Conservation (phyloP, 2,113 vertebrate genomes). For the Nothoprocta perdicaria region DNA sequence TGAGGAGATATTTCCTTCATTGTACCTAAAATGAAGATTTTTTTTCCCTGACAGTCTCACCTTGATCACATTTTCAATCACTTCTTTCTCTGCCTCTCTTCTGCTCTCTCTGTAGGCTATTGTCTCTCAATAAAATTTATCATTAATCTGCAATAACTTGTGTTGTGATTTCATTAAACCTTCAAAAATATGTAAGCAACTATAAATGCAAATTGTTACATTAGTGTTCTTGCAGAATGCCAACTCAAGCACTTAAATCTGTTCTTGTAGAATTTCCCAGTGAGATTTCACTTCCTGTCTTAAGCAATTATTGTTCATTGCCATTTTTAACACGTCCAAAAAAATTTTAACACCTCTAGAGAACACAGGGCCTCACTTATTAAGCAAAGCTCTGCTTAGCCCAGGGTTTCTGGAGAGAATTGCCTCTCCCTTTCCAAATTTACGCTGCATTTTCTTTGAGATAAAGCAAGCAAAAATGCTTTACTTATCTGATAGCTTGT, state of each 20-base stretch:
- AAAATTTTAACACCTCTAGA: background rate
- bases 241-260: background rate
- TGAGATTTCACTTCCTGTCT: background rate
- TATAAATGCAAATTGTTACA: background rate
- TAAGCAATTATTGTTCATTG: background rate
- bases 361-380: fast-evolving
- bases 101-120: background rate
- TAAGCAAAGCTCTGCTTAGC: background rate
- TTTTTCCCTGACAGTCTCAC: background rate
- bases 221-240: background rate
- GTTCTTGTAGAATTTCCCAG: background rate
- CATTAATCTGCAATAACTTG: background rate
- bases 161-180: background rate
- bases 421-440: background rate
- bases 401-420: background rate
- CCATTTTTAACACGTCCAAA: background rate
- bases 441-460: background rate
- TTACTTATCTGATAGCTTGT: background rate
- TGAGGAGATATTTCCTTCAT: background rate
- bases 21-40: background rate
- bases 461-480: background rate
- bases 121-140: conserved; percentile 2
- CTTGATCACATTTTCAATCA: background rate
- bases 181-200: background rate
- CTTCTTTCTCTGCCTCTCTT: background rate